phyloP scores from a whole-genome alignment of 2,888 invertebrate species.

The Mantis religiosa region DNA sequence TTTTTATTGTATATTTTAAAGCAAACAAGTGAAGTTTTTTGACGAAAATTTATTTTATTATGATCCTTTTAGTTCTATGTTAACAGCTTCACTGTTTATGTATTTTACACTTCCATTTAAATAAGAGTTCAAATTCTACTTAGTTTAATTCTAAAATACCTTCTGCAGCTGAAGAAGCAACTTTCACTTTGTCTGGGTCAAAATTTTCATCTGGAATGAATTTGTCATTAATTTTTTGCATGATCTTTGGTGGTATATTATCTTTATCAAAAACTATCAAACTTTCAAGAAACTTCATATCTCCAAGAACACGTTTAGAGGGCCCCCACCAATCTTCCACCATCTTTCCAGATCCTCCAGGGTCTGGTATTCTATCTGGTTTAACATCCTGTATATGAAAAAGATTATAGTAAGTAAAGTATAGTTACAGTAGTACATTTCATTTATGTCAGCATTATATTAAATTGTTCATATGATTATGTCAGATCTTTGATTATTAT shows the following conservation, averaged over 20 bases:
- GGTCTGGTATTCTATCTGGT: conserved; percentile 80
- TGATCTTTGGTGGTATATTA: conserved; percentile 78
- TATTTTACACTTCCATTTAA: no score
- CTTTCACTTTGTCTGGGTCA: conserved; percentile 84
- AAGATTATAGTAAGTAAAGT: neutral
- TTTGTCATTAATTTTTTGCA: conserved; percentile 77
- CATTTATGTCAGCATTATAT: no score
- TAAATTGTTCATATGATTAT: no score
- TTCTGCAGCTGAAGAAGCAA: conserved; percentile 85
- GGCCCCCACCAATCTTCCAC: conserved; percentile 92
- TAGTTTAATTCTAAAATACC: conserved; percentile 45
- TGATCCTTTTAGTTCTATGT: no score
- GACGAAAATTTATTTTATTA: no score
- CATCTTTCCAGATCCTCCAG: conserved; percentile 74
- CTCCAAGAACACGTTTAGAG: conserved; percentile 81
- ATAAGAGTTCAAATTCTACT: no score
- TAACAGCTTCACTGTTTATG: no score
- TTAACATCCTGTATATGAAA: conserved; percentile 63
- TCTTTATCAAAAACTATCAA: conserved; percentile 89
- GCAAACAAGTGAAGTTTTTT: no score
- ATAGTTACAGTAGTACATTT: no score
- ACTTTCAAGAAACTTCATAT: conserved; percentile 86
- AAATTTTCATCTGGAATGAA: conserved; percentile 82
- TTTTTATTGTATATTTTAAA: no score
- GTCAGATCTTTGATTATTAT: no score